These are phyloP conservation scores for Toxonevra muliebris DNA, from an alignment of 2,888 invertebrate species.

Conservation along the genomic window DNA sequence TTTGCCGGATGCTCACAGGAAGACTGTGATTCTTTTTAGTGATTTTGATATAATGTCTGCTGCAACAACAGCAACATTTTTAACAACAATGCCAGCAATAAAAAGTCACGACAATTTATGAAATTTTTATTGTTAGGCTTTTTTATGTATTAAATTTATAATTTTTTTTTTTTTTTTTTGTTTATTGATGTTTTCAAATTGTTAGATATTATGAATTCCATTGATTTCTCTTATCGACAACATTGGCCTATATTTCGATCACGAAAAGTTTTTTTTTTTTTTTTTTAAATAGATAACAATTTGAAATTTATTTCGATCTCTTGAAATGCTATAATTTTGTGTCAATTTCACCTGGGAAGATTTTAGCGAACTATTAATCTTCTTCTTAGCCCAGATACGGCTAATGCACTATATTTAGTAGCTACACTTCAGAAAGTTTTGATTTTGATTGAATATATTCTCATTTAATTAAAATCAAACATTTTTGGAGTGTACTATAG, in stretches of 20 bases:
- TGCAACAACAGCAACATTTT: background rate
- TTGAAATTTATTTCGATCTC: too few relatives aligned
- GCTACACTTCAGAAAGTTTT: too few relatives aligned
- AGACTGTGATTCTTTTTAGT: background rate
- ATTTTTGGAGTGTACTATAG: too few relatives aligned
- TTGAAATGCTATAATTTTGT: too few relatives aligned
- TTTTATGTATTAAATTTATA: background rate
- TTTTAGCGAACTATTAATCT: too few relatives aligned
- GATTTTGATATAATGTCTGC: background rate
- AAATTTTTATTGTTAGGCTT: background rate
- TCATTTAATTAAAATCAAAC: too few relatives aligned
- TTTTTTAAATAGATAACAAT: too few relatives aligned
- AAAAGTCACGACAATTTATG: background rate
- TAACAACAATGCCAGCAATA: background rate
- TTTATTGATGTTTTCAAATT: background rate
- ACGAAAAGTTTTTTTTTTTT: background rate
- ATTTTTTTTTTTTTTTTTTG: background rate
- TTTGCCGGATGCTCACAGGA: constrained; percentile 6
- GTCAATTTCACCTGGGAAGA: too few relatives aligned
- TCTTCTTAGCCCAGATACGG: too few relatives aligned
- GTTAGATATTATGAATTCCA: background rate
- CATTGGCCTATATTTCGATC: background rate
- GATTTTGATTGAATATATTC: too few relatives aligned
- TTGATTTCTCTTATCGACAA: constrained; percentile 2
- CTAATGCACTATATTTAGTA: too few relatives aligned